Base-by-base conservation (phyloP, 2,113 vertebrate species). In the Isurus oxyrinchus region DNA sequence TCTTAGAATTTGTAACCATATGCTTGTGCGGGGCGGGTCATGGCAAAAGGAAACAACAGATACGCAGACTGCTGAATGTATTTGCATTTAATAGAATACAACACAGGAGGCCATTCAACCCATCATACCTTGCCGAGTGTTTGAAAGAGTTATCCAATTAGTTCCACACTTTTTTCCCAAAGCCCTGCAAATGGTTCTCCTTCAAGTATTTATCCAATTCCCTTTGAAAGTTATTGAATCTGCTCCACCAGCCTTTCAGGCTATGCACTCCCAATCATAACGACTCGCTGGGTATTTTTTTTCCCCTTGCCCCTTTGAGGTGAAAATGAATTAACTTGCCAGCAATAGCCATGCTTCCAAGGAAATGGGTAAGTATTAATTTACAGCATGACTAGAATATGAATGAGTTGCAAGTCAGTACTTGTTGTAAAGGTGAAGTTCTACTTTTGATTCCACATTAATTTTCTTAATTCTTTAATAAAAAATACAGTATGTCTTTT, bases 311-410 rank as follows among this genome's bases (percentile, higher is more conserved):
- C 63, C 63, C 1, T 99, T 99, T 96, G 99, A 99, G 96, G 99
- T 99, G 97, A 99, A 99, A 98, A 99, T 99, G 99, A 99, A 99
- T 55, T 99, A 99, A 98, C 96, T 99, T 98, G 99, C 99, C 98
- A 99, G 99, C 96, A 98, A 99, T 97, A 99, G 99, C 98, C 99
- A 99, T 98, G 99, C 99, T 97, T 99, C 99, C 93, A 99, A 99
- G 97, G 99, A 99, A 96, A 97, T 99, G 87, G 99, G 99, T 99
- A 98, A 99, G 99, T 98, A 97, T 95, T 97, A 94, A 94, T 49
- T 49, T 49, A 49, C 44, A 49, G 31, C 13, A 57, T 94, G 35
- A 61, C 31, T 63, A 11, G 57, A 94, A 40, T 94, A 94, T 63
- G 59, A 94, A 63, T 61, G 31, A 94, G 57, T 57, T 94, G 14